phyloP scores from a whole-genome alignment of 2,797 vertebrate genomes.

The Podarcis lilfordi region DNA sequence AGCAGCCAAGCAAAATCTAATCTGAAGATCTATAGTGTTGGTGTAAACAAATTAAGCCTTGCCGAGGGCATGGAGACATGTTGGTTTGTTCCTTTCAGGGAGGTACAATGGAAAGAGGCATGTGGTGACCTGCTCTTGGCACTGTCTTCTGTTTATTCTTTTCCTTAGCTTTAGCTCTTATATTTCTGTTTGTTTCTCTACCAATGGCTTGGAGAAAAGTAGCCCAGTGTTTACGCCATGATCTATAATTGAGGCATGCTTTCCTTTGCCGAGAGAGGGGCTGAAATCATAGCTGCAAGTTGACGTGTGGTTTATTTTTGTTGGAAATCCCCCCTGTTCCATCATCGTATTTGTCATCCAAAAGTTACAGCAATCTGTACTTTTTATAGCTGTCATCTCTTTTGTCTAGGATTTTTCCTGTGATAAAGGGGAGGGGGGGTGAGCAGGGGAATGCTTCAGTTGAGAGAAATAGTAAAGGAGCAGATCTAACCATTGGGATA shows the following conservation, averaged over 20 bases:
- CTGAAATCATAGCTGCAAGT: conserved; percentile 51
- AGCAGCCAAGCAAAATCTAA: not conserved
- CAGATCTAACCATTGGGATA: conserved; percentile 25
- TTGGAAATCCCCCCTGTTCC: conserved; percentile 67
- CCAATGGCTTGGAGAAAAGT: conserved; percentile 46
- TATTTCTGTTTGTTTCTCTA: conserved; percentile 70
- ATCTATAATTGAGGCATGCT: conserved; percentile 56
- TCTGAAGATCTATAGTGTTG: conserved; percentile 15
- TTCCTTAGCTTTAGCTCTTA: conserved; percentile 32
- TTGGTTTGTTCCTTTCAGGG: conserved; percentile 16
- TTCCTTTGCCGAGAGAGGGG: conserved; percentile 30
- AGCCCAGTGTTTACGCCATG: conserved; percentile 53
- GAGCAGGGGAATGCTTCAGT: not conserved
- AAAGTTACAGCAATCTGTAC: conserved; percentile 35
- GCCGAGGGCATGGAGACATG: conserved; percentile 12
- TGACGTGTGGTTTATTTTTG: conserved; percentile 72
- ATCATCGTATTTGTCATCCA: conserved; percentile 60
- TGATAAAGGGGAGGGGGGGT: conserved; percentile 33
- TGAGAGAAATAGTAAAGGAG: conserved; percentile 42
- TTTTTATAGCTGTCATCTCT: conserved; percentile 46
- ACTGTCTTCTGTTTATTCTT: conserved; percentile 59
- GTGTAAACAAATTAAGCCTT: conserved; percentile 29
- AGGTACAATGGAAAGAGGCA: conserved; percentile 26
- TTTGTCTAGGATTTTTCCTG: conserved; percentile 52
- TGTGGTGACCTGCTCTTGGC: conserved; percentile 19